These are phyloP conservation scores for Dolichomitus sp. DNA, from an alignment of 2,888 invertebrate genomes.

Conservation along the genomic window DNA sequence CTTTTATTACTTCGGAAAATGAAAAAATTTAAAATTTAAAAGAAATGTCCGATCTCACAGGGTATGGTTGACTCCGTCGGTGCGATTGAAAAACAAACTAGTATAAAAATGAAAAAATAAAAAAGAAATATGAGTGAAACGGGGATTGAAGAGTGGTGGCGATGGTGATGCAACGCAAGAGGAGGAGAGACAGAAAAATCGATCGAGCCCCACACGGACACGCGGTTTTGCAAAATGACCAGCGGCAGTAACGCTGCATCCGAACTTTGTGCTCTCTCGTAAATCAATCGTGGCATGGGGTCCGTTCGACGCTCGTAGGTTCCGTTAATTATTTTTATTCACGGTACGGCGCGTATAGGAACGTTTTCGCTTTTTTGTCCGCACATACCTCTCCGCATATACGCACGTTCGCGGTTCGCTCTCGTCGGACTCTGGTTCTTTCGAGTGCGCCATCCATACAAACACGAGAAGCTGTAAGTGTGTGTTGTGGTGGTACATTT, in stretches of 20 bases:
- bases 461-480: slow-evolving; percentile 30
- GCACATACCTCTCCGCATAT: slow-evolving; percentile 44
- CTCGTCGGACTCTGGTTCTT: slow-evolving; percentile 29
- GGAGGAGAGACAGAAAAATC: slow-evolving; percentile 75
- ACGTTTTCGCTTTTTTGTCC: slow-evolving; percentile 68
- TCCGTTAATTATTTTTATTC: slow-evolving; percentile 83
- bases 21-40: slow-evolving; percentile 47
- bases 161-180: slow-evolving; percentile 18
- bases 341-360: slow-evolving; percentile 76
- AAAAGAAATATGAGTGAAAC: slow-evolving; percentile 43
- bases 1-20: not conserved
- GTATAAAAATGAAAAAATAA: slow-evolving; percentile 32
- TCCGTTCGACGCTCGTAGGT: slow-evolving; percentile 79
- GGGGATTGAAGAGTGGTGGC: slow-evolving; percentile 31
- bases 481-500: slow-evolving; percentile 3
- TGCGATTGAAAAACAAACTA: slow-evolving; percentile 55
- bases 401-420: slow-evolving; percentile 47
- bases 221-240: slow-evolving; percentile 81
- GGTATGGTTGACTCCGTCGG: slow-evolving; percentile 40
- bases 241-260: slow-evolving; percentile 69
- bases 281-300: slow-evolving; percentile 78
- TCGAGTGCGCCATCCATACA: slow-evolving; percentile 39
- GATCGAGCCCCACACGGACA: slow-evolving; percentile 79
- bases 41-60: slow-evolving; percentile 10
- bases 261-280: slow-evolving; percentile 77